These are phyloP conservation scores for Tiliacea aurago DNA, from an alignment of 2,888 invertebrate species.

Conservation along the genomic window DNA sequence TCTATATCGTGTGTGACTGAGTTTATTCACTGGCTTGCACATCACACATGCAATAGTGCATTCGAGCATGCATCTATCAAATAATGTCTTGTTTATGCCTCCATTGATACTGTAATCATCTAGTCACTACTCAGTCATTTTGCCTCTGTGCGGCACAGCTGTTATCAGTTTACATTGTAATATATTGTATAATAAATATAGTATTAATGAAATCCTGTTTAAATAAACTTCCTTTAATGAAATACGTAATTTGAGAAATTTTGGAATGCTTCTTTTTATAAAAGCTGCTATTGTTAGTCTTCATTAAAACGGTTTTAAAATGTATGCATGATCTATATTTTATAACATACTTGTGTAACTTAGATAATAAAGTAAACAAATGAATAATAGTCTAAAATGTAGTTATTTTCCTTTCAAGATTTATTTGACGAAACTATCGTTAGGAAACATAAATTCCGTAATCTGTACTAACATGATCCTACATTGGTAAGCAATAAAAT, in stretches of 20 bases:
- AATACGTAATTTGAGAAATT: background rate
- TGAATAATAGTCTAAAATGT: background rate
- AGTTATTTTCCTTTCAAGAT: slow-evolving; percentile 2
- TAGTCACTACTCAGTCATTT: background rate
- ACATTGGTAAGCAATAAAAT: slow-evolving; percentile 3
- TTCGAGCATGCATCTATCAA: background rate
- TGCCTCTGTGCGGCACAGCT: slow-evolving; percentile 18
- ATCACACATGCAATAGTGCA: background rate
- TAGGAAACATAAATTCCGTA: background rate
- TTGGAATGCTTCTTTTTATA: background rate
- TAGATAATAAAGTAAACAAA: slow-evolving; percentile 31
- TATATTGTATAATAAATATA: background rate
- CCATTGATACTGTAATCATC: slow-evolving; percentile 18
- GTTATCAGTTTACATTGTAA: slow-evolving; percentile 20
- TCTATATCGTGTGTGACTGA: slow-evolving; percentile 3
- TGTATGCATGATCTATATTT: background rate
- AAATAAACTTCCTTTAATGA: background rate
- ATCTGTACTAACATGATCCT: background rate
- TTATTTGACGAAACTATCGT: background rate
- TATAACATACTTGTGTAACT: background rate
- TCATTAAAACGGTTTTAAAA: background rate
- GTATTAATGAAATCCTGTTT: background rate
- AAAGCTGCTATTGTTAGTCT: background rate
- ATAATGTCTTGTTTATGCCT: slow-evolving; percentile 15
- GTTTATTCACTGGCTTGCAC: slow-evolving; percentile 8